phyloP scores from a whole-genome alignment of 2,888 invertebrate species.

The Drosophila glabriapex region DNA sequence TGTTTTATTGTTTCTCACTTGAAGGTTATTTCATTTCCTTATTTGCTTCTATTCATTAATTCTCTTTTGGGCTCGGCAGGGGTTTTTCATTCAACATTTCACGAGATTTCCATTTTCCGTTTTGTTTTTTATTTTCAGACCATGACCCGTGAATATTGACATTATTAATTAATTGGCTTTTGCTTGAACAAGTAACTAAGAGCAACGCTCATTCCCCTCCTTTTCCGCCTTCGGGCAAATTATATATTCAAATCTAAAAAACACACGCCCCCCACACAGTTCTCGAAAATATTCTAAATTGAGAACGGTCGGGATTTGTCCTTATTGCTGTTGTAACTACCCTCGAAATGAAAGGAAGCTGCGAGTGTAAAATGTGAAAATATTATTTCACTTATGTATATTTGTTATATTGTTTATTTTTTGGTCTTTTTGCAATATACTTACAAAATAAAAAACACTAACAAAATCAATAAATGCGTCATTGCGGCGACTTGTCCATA shows the following conservation, averaged over 20 bases:
- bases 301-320: background rate
- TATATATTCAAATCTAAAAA: slow-evolving; percentile 71
- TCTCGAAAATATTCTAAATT: slow-evolving; percentile 45
- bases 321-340: background rate
- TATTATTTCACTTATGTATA: slow-evolving; percentile 20
- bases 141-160: slow-evolving; percentile 65
- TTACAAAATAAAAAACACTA: slow-evolving; percentile 44
- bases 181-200: slow-evolving; percentile 58
- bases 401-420: slow-evolving; percentile 37
- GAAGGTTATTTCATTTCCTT: slow-evolving; percentile 1
- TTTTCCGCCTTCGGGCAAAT: slow-evolving; percentile 49
- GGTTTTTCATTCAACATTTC: background rate
- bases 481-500: slow-evolving; percentile 67
- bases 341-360: slow-evolving; percentile 35
- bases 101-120: slow-evolving; percentile 2
- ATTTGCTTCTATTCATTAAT: slow-evolving; percentile 20
- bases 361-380: slow-evolving; percentile 26
- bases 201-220: slow-evolving; percentile 24
- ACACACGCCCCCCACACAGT: slow-evolving; percentile 12
- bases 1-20: slow-evolving; percentile 22
- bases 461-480: slow-evolving; percentile 77
- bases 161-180: slow-evolving; percentile 77
- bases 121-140: slow-evolving; percentile 8
- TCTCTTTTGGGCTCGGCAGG: background rate
- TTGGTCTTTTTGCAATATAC: background rate